Conservation (phyloP, 2,888 invertebrate genomes). For the Eupithecia dodoneata region DNA sequence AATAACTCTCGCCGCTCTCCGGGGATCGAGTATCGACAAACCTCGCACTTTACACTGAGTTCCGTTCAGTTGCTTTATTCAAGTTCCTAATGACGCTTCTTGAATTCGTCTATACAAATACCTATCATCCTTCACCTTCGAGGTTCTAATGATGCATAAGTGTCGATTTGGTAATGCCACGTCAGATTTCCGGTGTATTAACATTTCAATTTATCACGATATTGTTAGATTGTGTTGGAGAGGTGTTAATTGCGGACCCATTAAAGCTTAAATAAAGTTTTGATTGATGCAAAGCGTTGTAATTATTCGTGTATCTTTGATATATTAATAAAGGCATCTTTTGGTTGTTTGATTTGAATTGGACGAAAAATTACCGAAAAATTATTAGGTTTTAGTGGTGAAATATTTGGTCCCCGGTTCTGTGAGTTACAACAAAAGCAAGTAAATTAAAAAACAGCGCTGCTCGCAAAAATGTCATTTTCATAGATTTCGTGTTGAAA, state of each 20-base stretch:
- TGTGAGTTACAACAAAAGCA: not conserved
- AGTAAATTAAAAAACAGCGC: too few relatives aligned
- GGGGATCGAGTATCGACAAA: not conserved
- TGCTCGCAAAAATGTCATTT: too few relatives aligned
- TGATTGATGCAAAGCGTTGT: slow-evolving; percentile 24
- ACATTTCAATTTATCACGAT: slow-evolving; percentile 26
- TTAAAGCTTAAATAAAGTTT: slow-evolving; percentile 21
- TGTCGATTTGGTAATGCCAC: slow-evolving; percentile 23
- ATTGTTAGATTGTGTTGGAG: slow-evolving; percentile 18
- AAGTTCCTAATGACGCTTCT: slow-evolving; percentile 5
- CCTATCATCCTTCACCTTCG: slow-evolving; percentile 18
- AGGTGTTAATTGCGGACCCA: slow-evolving; percentile 28
- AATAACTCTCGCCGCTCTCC: not conserved
- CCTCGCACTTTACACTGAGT: not conserved
- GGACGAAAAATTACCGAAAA: not conserved
- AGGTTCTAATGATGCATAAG: slow-evolving; percentile 20
- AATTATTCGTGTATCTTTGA: slow-evolving; percentile 4
- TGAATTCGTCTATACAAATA: not conserved
- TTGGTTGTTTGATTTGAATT: not conserved
- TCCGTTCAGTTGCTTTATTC: not conserved
- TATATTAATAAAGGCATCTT: not conserved
- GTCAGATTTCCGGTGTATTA: slow-evolving; percentile 23
- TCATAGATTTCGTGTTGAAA: too few relatives aligned
- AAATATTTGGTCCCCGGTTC: not conserved
- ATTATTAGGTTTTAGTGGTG: too few relatives aligned